These are phyloP conservation scores for Anarhynchus alexandrinus DNA, from an alignment of 2,113 vertebrate genomes.

Conservation along the genomic window DNA sequence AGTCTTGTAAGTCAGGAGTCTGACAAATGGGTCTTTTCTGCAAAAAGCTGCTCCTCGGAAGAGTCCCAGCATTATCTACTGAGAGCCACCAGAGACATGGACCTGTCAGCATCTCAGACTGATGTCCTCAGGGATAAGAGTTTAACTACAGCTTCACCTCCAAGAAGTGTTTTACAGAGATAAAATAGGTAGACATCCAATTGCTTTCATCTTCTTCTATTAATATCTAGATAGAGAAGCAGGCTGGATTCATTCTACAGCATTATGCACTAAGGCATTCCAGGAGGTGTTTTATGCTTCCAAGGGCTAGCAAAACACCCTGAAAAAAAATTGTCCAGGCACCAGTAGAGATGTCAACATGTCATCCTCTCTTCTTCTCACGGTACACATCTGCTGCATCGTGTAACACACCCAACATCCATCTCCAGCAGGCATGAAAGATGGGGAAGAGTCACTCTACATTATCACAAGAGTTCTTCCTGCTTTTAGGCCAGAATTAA, in stretches of 20 bases:
- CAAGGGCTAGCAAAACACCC: too few species aligned
- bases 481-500: neutral
- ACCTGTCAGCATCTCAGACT: neutral
- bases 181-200: neutral
- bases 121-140: neutral
- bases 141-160: neutral
- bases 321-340: neutral
- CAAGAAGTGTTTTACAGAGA: neutral
- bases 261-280: neutral
- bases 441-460: neutral
- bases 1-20: neutral
- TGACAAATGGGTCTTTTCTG: neutral
- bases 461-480: neutral
- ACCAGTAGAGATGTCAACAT: neutral
- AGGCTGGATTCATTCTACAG: neutral
- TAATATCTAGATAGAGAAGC: neutral
- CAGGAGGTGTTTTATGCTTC: neutral
- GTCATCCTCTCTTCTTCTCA: neutral
- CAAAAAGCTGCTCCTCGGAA: neutral
- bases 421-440: neutral
- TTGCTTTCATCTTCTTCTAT: neutral
- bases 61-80: neutral
- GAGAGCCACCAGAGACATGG: neutral
- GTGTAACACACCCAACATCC: neutral
- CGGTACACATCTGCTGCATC: rapidly evolving